Evolutionary conservation across 2,113 vertebrate genomes (phyloP).

Genomic region (Clarias macrocephalus): DNA sequence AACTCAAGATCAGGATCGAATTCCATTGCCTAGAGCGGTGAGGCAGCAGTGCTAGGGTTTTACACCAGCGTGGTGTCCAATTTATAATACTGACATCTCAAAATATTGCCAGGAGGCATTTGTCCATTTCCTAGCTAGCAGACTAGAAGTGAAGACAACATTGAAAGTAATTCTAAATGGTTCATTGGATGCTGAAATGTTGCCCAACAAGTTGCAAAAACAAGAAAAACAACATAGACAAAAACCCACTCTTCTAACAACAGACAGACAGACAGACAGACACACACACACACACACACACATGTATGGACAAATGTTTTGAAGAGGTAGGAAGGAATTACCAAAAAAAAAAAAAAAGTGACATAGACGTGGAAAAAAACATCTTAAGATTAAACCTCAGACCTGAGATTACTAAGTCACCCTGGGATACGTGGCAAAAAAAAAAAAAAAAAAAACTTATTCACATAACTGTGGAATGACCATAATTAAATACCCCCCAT

Average conservation of each 20-base stretch:
- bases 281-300: too few relatives aligned
- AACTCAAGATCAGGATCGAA: background rate
- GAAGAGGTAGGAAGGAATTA: background rate
- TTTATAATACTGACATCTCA: background rate
- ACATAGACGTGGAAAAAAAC: background rate
- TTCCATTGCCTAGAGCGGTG: background rate
- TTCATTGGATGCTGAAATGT: background rate
- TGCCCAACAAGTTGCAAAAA: background rate
- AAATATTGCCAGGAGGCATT: background rate
- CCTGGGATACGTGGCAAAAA: background rate
- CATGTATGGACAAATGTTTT: background rate
- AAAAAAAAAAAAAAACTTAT: background rate
- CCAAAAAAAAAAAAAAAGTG: background rate
- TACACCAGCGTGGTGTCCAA: background rate
- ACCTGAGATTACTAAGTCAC: background rate
- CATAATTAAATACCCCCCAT: slow-evolving; percentile 8
- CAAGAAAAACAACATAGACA: background rate
- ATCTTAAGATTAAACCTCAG: background rate
- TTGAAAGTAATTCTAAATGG: background rate
- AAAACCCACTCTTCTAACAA: background rate
- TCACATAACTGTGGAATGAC: background rate
- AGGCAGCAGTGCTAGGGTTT: background rate
- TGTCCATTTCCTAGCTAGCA: background rate
- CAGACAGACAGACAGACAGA: background rate
- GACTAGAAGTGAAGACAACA: background rate